Conservation (phyloP, 2,113 vertebrate species). For the rat (Rattus norvegicus) region DNA sequence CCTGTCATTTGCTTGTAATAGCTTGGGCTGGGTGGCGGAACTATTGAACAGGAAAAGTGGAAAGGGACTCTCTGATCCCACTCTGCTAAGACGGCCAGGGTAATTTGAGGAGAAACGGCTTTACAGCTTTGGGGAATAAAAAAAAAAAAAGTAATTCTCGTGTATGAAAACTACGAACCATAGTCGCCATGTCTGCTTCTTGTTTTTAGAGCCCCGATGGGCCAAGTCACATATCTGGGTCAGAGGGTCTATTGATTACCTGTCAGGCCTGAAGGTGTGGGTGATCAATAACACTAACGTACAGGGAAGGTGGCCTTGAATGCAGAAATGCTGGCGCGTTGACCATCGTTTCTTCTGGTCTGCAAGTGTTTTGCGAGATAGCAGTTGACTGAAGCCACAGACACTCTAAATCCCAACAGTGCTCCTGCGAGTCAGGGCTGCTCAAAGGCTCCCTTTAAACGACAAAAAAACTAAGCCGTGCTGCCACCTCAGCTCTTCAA, state of each 20-base stretch:
- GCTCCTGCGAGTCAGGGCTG: slow-evolving; percentile 25
- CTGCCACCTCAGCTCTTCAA: slow-evolving; percentile 54
- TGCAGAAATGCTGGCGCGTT: slow-evolving; percentile 73
- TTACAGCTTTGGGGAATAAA: slow-evolving; percentile 77
- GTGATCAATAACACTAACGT: slow-evolving; percentile 90
- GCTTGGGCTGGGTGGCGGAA: background rate
- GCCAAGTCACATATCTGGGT: slow-evolving; percentile 88
- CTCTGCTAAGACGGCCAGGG: slow-evolving; percentile 59
- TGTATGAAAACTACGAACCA: slow-evolving; percentile 81
- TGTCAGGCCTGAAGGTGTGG: slow-evolving; percentile 88
- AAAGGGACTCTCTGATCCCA: slow-evolving; percentile 63
- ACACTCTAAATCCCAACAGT: background rate
- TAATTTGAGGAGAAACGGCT: slow-evolving; percentile 83
- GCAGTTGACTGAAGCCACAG: background rate
- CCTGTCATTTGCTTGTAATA: slow-evolving; percentile 30
- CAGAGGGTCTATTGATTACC: slow-evolving; percentile 88
- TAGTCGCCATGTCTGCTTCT: slow-evolving; percentile 86
- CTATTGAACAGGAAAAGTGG: slow-evolving; percentile 44
- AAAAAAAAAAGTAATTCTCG: slow-evolving; percentile 79
- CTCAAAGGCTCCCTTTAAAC: background rate
- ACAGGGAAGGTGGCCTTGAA: slow-evolving; percentile 85
- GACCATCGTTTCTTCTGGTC: slow-evolving; percentile 57
- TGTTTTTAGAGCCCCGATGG: slow-evolving; percentile 87
- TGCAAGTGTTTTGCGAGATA: slow-evolving; percentile 55
- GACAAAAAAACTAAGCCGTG: background rate